Conservation (phyloP, 2,888 invertebrate species). For the Colostygia pectinataria region DNA sequence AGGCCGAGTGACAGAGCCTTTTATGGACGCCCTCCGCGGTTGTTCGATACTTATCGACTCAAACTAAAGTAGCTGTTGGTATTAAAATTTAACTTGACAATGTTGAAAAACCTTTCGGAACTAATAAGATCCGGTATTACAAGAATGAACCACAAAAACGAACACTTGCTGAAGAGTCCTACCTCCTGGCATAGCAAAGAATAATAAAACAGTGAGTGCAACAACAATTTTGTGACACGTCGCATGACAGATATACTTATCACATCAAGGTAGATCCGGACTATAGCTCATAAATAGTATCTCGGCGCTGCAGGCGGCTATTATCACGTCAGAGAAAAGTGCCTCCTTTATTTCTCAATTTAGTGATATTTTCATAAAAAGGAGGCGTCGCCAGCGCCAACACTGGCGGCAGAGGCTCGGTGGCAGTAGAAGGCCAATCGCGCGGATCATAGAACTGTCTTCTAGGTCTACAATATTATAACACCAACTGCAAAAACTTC, state of each 20-base stretch:
- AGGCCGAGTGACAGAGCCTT: constrained; percentile 72
- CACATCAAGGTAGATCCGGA: constrained; percentile 11
- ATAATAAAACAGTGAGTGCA: constrained; percentile 1
- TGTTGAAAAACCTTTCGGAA: neutral
- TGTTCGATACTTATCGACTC: constrained; percentile 29
- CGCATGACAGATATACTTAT: constrained; percentile 10
- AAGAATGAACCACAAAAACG: neutral
- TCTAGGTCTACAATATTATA: too few species aligned
- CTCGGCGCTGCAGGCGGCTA: constrained; percentile 53
- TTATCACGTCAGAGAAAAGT: constrained; percentile 65
- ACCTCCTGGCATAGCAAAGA: too few species aligned
- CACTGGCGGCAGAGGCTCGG: constrained; percentile 42
- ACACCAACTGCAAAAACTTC: constrained; percentile 73
- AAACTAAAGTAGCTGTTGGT: constrained; percentile 19
- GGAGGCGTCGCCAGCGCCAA: constrained; percentile 56
- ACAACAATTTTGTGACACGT: neutral
- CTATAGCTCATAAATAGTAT: constrained; percentile 62
- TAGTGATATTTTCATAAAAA: constrained; percentile 74
- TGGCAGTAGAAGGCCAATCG: constrained; percentile 33
- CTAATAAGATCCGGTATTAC: neutral
- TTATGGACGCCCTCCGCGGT: constrained; percentile 46
- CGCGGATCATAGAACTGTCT: too few species aligned
- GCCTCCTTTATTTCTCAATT: constrained; percentile 74
- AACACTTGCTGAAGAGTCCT: too few species aligned
- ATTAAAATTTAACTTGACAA: constrained; percentile 6